Percentiles rank a stretch among this genome's conserved stretches.
Conservation (phyloP, 2,113 vertebrate species). For the Mirounga angustirostris region DNA sequence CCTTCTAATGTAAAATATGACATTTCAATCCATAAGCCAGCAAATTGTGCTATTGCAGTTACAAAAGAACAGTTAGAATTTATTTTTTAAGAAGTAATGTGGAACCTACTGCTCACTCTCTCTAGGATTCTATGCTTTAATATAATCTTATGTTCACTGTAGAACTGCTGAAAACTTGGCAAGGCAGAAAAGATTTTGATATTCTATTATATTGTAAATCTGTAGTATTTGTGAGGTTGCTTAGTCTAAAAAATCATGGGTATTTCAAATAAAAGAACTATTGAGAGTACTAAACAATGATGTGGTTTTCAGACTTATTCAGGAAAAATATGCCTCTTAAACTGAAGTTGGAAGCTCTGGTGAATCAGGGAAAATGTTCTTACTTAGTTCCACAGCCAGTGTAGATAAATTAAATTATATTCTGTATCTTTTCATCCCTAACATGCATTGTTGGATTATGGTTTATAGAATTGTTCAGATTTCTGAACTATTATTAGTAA, state of each 20-base stretch:
- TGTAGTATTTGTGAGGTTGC: constrained; percentile 10
- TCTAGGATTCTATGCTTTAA: neutral
- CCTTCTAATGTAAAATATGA: neutral
- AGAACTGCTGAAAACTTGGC: neutral
- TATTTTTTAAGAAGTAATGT: constrained; percentile 36
- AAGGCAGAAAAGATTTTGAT: neutral
- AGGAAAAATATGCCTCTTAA: neutral
- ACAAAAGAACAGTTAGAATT: constrained; percentile 25
- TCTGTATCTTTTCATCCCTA: neutral
- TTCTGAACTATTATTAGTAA: constrained; percentile 13
- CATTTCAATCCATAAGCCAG: neutral
- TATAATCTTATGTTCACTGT: neutral
- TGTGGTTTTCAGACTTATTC: neutral
- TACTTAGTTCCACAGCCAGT: neutral
- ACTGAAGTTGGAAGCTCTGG: neutral
- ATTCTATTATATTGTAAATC: constrained; percentile 30
- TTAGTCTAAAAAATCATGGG: neutral
- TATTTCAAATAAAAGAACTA: neutral
- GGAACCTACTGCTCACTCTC: neutral
- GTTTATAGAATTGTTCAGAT: neutral
- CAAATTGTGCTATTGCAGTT: neutral
- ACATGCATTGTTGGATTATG: neutral
- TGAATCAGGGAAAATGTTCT: neutral
- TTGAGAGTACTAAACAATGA: neutral
- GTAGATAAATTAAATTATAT: constrained; percentile 34